A percentile compares a stretch with the other conserved stretches of the same genome.
phyloP scores from a whole-genome alignment of 2,888 invertebrate species.

The Cataglyphis livida region DNA sequence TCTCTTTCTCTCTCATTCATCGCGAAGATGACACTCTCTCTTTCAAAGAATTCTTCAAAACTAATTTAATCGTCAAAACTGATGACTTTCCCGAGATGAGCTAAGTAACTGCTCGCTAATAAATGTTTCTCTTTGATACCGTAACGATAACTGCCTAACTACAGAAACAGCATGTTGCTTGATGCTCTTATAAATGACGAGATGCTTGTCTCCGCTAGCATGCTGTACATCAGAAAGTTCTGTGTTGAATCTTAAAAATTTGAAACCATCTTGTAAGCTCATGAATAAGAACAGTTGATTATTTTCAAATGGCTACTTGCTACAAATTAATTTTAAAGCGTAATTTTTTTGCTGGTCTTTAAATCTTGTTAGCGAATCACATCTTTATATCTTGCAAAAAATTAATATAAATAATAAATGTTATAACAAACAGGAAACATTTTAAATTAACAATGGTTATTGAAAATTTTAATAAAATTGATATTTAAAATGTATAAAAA shows the following conservation, averaged over 20 bases:
- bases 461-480: neutral
- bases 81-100: constrained; percentile 1
- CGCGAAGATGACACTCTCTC: constrained; percentile 33
- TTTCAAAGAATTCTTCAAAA: constrained; percentile 64
- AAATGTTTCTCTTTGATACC: constrained; percentile 12
- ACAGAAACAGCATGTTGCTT: neutral
- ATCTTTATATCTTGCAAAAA: neutral
- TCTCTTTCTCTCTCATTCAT: constrained; percentile 35
- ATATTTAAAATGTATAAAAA: neutral
- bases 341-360: neutral
- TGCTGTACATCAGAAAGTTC: neutral
- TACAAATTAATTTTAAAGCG: neutral
- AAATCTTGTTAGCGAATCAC: neutral
- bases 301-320: neutral
- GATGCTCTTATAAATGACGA: neutral
- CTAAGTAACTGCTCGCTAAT: neutral
- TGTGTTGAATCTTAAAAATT: neutral
- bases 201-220: neutral
- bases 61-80: constrained; percentile 64
- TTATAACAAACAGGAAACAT: neutral
- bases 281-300: neutral
- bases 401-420: neutral
- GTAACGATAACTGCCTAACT: neutral
- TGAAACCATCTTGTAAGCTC: neutral
- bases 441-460: neutral